Evolutionary conservation across 2,113 vertebrate species (phyloP), one percentile per base, ranked within the genome.

Genomic region (Azemiops feae): DNA sequence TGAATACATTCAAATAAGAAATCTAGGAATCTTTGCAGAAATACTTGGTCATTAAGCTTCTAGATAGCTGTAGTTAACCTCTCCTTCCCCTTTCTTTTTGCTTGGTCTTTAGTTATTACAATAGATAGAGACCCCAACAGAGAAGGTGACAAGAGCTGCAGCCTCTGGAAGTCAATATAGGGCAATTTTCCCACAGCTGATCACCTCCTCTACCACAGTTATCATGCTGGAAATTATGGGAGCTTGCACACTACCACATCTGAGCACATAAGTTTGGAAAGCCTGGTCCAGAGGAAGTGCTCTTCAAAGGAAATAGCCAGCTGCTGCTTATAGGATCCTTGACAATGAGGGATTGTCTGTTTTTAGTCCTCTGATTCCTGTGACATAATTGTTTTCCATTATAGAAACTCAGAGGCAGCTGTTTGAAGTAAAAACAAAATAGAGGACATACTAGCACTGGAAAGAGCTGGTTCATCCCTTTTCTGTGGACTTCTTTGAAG

Each of bases 21-120:
- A 81, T 81, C 88, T 53, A 53, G 91, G 50, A 0, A 11, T 0
- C 55, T 53, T 0, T 0, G 11, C 90, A 92, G 7, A 0, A 87
- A 22, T 0, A 0, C 27, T 87, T 81, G 0, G 0, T 27, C 10
- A 89, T 57, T 30, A 25, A 0, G 0, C n/a, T 27, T 22, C 22
- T 52, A 88, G 60, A 43, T 58, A 27, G 60, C 69, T 74, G n/a
- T 74, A 34, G 14, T 7, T 34, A 74, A 18, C n/a, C n/a, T 34
- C 14, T 39, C 69, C n/a, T 74, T 81, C 69, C 16, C 69, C 6
- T 39, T 81, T 22, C 34, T 81, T 81, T 81, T 81, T 81, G 69
- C 69, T 81, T 81, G 34, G 6, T 39, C n/a, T 81, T 81, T 39
- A 81, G 69, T 39, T 34, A 39, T 20, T 39, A 20, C 16, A 39